A percentile compares a stretch with the other conserved stretches of the same genome.
Evolutionary conservation across 37 sponge, comb jelly and placozoan genomes (phyloP).

Genomic region (Amphimedon queenslandica): DNA sequence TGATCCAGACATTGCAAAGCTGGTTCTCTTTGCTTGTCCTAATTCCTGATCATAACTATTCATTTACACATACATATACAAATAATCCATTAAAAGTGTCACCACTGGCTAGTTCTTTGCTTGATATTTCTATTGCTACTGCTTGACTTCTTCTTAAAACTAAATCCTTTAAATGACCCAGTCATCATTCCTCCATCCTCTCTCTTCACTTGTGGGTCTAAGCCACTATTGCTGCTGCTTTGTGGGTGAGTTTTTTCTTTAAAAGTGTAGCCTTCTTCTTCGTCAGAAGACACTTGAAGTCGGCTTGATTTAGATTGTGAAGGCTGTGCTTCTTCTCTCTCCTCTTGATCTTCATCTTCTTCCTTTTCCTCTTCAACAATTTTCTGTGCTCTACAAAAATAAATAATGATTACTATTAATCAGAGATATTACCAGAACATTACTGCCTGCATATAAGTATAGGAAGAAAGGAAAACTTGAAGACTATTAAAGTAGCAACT

Average conservation of each 20-base stretch:
- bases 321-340: background rate
- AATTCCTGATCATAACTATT: too few relatives aligned
- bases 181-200: conserved; percentile 3
- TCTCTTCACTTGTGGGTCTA: background rate
- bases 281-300: background rate
- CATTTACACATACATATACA: background rate
- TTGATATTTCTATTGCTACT: conserved; percentile 37
- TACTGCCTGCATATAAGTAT: background rate
- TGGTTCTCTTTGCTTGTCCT: too few relatives aligned
- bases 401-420: background rate
- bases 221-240: background rate
- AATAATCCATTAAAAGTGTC: background rate
- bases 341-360: conserved; percentile 19
- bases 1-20: too few relatives aligned
- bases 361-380: conserved; percentile 11
- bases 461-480: background rate
- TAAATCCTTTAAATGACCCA: conserved; percentile 53
- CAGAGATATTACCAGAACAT: conserved; percentile 2
- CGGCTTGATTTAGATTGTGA: background rate
- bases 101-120: conserved; percentile 59
- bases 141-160: conserved; percentile 57
- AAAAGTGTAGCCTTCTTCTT: conserved; percentile 33
- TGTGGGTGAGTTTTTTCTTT: conserved; percentile 50
- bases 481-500: background rate
- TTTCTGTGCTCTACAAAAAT: conserved; percentile 1